Evolutionary conservation across 2,113 vertebrate genomes (phyloP), one percentile per base, ranked within the genome.

Genomic region (Gracilinanus agilis): DNA sequence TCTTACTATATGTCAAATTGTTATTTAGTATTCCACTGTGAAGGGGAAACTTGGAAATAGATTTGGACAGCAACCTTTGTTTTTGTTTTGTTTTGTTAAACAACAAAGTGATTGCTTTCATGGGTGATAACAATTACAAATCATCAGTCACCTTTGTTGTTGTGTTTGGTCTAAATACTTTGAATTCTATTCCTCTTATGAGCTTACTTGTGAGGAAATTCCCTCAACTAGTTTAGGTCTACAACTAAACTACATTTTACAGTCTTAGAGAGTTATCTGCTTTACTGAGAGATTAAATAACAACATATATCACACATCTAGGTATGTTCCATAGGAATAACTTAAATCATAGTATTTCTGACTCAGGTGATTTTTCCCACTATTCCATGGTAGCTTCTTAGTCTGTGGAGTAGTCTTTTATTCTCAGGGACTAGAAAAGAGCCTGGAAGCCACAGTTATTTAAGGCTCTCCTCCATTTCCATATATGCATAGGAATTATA

Each of bases 21-120:
- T 83, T 88, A 16, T 53, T 88, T 88, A 93, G 75, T 89, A 53
- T n/a, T 44, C 90, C 55, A 94, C 53, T 96, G 44, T 67, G 40
- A 89, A 55, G 34, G 29, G 7, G 54, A 75, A 4, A 49, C 10
- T n/a, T 0, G 7, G 56, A 55, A 67, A 13, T 24, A 40, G 27
- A 61, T 44, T 40, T 56, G n/a, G 88, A 34, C 44, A 44, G 25
- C 44, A 49, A 75, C 24, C 89, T 58, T 58, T 61, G 25, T 10
- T 61, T 61, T 29, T 27, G 8, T 9, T 58, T 27, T 61, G 25
- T 24, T 7, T 24, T 58, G 25, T 61, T 61, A 58, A 58, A 25
- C 25, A 61, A 61, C 9, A 29, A 61, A 61, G 27, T 61, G 58
- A 29, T 27, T 61, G 58, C 9, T 29, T 55, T 55, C 21, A 55